Base-by-base conservation (phyloP, 1,140 invertebrate species). In the Cydia pomonella region DNA sequence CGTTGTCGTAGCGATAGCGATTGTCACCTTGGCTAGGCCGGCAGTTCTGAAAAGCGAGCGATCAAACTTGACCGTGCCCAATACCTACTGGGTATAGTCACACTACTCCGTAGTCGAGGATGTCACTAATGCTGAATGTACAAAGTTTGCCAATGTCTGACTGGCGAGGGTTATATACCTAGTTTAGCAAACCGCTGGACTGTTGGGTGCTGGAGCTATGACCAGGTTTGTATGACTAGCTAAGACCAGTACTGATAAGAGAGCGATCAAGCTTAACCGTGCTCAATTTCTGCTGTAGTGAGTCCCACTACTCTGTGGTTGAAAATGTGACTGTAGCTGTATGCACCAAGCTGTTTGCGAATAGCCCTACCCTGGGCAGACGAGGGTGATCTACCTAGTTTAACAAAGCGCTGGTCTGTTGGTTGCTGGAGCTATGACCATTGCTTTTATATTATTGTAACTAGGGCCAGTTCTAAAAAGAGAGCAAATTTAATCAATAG, bases 391-490 rank as follows among this genome's bases (percentile, higher is more conserved):
- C 62, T 93, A 94, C 64, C 92, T 97, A 77, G 93, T 97, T 16
- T 94, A 95, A 69, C 95, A 96, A 79, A 97, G 96, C 83, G 95
- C 96, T 27, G 93, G 97, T 33, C 93, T 97, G 59, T 93, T 97
- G 69, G 96, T 95, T n/a, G 96, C 96, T 21, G 96, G 96, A 13
- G 96, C 96, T 98, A n/a, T n/a, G n/a, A n/a, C n/a, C n/a, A n/a
- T n/a, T n/a, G n/a, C n/a, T n/a, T n/a, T n/a, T n/a, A n/a, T n/a
- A n/a, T n/a, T n/a, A n/a, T n/a, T n/a, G n/a, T n/a, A n/a, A n/a
- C n/a, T n/a, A n/a, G n/a, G n/a, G n/a, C n/a, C n/a, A n/a, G n/a
- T n/a, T n/a, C n/a, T n/a, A n/a, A n/a, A n/a, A n/a, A n/a, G n/a
- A n/a, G n/a, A n/a, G n/a, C n/a, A n/a, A n/a, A n/a, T n/a, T n/a